Evolutionary conservation across 37 sponge, comb jelly and placozoan genomes (phyloP), one percentile per base, ranked within the genome.

Genomic region (Amphimedon queenslandica): DNA sequence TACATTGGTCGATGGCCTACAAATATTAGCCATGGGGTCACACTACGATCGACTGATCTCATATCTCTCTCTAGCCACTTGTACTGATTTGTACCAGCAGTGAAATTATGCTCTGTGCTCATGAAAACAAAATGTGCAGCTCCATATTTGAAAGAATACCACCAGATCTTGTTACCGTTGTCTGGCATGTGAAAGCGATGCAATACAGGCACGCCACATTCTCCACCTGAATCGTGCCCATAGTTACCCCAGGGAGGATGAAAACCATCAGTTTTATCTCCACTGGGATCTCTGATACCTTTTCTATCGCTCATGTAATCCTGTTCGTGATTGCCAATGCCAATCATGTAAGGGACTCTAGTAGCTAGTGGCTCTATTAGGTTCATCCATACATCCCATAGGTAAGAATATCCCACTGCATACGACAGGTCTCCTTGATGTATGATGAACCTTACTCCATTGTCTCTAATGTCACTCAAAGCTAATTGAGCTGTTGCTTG

Each of bases 61-160:
- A 90, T 69, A 42, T 84, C 91, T 6, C 55, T 58, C 28, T 84
- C 91, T 3, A 90, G 73, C 91, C 91, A 90, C 36, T 16, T 21
- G 70, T 80, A 84, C 85, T 82, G 82, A 13, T 13, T 0, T 30
- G 75, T 79, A 24, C 82, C 91, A 2, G 40, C 29, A 63, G 77
- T 80, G 65, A 90, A 84, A 55, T 84, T 72, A 51, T 84, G 82
- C 32, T 90, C 91, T 21, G 85, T 81, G 61, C 82, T 82, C n/a
- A 84, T 75, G 58, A 63, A 11, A 1, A 67, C 23, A 6, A 84
- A 77, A 73, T 90, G 91, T 0, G 77, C 79, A 21, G 72, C 28
- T 13, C 85, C 85, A 77, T 90, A 84, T 47, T 90, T 71, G 57
- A 82, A 84, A 66, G 82, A 81, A 74, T 89, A 89, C 90, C 90